phyloP scores from a whole-genome alignment of 92 coral and sea anemone species.

The Paragorgia papillata region DNA sequence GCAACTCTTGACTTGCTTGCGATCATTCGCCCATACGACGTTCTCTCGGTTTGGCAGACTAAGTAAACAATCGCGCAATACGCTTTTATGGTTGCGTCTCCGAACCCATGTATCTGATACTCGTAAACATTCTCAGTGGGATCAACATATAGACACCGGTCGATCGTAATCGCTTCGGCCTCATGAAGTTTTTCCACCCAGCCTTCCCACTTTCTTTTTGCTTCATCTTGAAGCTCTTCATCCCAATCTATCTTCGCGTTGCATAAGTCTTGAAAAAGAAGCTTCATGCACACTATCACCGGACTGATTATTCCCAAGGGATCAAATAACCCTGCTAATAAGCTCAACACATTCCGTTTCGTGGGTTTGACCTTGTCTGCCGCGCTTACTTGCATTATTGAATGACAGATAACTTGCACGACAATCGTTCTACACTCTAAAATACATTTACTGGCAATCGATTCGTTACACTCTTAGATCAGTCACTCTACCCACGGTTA shows the following conservation, averaged over 20 bases:
- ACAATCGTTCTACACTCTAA: no score
- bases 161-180: background rate
- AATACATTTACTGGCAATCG: no score
- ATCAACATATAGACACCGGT: conserved; percentile 7
- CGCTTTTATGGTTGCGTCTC: conserved; percentile 41
- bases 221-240: conserved; percentile 38
- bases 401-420: no score
- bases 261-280: conserved; percentile 51
- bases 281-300: conserved; percentile 41
- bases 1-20: conserved; percentile 47
- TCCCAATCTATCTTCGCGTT: conserved; percentile 32
- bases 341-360: no score
- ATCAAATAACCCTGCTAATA: no score
- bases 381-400: no score
- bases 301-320: no score
- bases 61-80: conserved; percentile 28
- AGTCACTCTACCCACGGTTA: no score
- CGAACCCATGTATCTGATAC: conserved; percentile 34
- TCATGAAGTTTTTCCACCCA: conserved; percentile 33
- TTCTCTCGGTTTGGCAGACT: conserved; percentile 5
- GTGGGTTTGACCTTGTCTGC: conserved; percentile 5
- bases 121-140: background rate
- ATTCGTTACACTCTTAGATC: no score
- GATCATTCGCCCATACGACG: conserved; percentile 6
- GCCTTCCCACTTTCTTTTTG: conserved; percentile 31